These are phyloP conservation scores for Dolichomitus sp. DNA, from an alignment of 2,888 invertebrate genomes.

Conservation along the genomic window DNA sequence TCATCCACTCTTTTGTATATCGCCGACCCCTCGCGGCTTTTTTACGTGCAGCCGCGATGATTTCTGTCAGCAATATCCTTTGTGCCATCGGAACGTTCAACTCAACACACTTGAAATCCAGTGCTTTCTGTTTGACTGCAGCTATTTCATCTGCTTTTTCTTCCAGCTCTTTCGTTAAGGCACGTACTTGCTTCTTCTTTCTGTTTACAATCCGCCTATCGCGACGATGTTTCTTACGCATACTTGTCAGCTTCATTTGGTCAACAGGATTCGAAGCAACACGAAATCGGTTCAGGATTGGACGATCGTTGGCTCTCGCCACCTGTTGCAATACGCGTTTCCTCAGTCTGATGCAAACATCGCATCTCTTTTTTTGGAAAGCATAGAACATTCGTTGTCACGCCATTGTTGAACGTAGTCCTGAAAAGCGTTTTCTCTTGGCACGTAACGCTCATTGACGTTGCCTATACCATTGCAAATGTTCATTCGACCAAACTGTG, in stretches of 20 bases:
- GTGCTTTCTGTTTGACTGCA: slow-evolving; percentile 15
- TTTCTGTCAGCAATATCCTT: neutral
- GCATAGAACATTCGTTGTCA: neutral
- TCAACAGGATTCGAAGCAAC: too few relatives aligned
- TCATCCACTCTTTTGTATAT: slow-evolving; percentile 48
- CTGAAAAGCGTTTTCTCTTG: slow-evolving; percentile 9
- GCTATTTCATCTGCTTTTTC: slow-evolving; percentile 12
- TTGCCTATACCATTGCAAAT: neutral
- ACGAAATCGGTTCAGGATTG: too few relatives aligned
- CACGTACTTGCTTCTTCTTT: neutral
- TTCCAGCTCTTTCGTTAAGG: slow-evolving; percentile 4
- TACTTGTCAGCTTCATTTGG: neutral
- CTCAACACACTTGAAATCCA: neutral
- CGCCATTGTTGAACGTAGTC: slow-evolving; percentile 35
- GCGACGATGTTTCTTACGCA: slow-evolving; percentile 2
- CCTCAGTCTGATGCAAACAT: neutral
- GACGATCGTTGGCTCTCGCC: too few relatives aligned
- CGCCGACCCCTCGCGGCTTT: slow-evolving; percentile 16
- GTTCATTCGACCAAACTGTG: neutral
- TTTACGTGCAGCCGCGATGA: neutral
- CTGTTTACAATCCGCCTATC: neutral
- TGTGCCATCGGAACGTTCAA: slow-evolving; percentile 1
- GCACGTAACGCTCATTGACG: slow-evolving; percentile 14
- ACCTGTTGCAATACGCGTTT: too few relatives aligned
- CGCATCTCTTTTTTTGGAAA: too few relatives aligned